A percentile compares a stretch with the other conserved stretches of the same genome.
Evolutionary conservation across 2,888 invertebrate genomes (phyloP).

Genomic region (Andrena marginata): DNA sequence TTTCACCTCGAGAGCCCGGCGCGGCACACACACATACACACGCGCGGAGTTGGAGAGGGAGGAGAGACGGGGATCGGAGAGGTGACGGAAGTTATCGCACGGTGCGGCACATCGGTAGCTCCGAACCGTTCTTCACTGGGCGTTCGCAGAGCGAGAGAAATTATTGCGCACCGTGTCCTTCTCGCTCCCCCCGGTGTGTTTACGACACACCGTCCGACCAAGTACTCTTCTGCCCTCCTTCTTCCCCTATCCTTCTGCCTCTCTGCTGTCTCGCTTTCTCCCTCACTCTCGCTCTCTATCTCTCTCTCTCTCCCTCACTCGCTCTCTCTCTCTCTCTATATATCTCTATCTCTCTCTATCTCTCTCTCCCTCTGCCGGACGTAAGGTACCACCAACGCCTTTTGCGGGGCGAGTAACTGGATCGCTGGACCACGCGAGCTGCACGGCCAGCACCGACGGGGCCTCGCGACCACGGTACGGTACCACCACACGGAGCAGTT

Average conservation of each 20-base stretch:
- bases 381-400: slow-evolving; percentile 64
- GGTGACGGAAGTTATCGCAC: slow-evolving; percentile 76
- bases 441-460: slow-evolving; percentile 61
- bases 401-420: slow-evolving; percentile 62
- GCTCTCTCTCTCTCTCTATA: slow-evolving; percentile 2
- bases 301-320: slow-evolving; percentile 4
- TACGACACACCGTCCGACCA: slow-evolving; percentile 34
- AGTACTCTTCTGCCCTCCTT: slow-evolving; percentile 5
- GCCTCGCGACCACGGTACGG: slow-evolving; percentile 58
- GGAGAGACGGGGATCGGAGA: slow-evolving; percentile 67
- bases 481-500: slow-evolving; percentile 48
- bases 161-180: slow-evolving; percentile 49
- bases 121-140: slow-evolving; percentile 69
- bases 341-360: slow-evolving; percentile 1
- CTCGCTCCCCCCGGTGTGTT: slow-evolving; percentile 44
- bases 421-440: slow-evolving; percentile 73
- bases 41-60: slow-evolving; percentile 53
- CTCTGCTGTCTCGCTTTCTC: slow-evolving; percentile 22
- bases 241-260: background rate
- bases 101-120: slow-evolving; percentile 72
- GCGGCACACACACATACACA: slow-evolving; percentile 67
- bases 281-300: background rate
- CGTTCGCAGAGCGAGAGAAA: slow-evolving; percentile 66
- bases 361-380: slow-evolving; percentile 47
- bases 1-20: slow-evolving; percentile 76